A percentile compares a stretch with the other conserved stretches of the same genome.
These are phyloP conservation scores for Coelinius sp. DNA, from an alignment of 2,888 invertebrate genomes.

Conservation along the genomic window DNA sequence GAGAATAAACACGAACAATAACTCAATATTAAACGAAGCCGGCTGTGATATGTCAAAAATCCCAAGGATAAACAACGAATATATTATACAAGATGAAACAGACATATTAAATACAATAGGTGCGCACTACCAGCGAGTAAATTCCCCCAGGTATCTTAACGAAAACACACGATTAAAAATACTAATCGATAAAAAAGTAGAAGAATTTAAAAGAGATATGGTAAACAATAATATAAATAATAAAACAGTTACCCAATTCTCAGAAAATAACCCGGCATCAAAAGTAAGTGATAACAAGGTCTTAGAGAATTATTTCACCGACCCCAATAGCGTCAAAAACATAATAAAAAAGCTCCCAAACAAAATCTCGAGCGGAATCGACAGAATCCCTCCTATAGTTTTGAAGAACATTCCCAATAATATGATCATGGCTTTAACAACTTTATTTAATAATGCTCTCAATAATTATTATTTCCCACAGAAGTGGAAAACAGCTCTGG, in stretches of 20 bases:
- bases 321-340: neutral
- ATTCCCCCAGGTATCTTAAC: neutral
- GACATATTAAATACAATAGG: neutral
- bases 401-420: neutral
- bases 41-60: neutral
- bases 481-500: neutral
- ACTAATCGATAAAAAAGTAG: neutral
- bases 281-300: neutral
- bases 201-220: neutral
- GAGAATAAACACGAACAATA: neutral
- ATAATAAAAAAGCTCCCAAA: constrained; percentile 5
- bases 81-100: neutral
- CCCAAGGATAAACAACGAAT: neutral
- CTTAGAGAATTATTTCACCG: neutral
- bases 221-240: neutral
- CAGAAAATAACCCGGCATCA: neutral
- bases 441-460: neutral
- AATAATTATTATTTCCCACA: neutral
- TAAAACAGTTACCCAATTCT: neutral
- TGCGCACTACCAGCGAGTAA: neutral
- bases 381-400: neutral
- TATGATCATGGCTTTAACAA: neutral
- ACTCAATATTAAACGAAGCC: neutral
- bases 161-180: neutral
- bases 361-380: neutral